Evolutionary conservation across 2,797 vertebrate genomes (phyloP).

Genomic region (Coregonus sp.): DNA sequence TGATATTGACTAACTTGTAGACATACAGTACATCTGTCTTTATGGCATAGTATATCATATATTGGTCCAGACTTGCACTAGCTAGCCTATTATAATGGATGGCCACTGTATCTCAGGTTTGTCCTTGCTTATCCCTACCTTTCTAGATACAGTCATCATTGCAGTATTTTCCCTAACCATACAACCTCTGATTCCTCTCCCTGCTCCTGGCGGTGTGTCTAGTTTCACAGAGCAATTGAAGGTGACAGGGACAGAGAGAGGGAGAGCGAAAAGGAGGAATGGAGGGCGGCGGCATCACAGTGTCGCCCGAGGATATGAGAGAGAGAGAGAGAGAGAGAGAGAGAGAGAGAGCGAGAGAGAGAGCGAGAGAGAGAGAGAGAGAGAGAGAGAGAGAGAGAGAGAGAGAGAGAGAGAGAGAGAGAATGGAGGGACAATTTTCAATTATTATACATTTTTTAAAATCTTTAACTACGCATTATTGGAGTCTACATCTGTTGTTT

Average conservation of each 20-base stretch:
- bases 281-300: background rate
- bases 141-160: conserved; percentile 25
- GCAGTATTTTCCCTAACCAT: background rate
- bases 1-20: conserved; percentile 31
- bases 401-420: background rate
- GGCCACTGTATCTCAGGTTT: background rate
- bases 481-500: too few species aligned
- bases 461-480: too few species aligned
- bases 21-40: background rate
- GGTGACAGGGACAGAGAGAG: background rate
- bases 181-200: background rate
- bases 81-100: too few species aligned
- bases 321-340: too few species aligned
- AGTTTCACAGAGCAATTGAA: background rate
- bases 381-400: too few species aligned
- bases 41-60: background rate
- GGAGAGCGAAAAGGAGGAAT: background rate
- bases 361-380: too few species aligned
- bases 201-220: background rate
- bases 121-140: conserved; percentile 19
- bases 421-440: background rate
- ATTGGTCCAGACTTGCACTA: too few species aligned
- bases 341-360: too few species aligned
- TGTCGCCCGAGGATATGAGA: background rate
- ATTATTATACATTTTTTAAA: too few species aligned